These are phyloP conservation scores for Orientallactaga bullata DNA, from an alignment of 2,113 vertebrate species.

Conservation along the genomic window DNA sequence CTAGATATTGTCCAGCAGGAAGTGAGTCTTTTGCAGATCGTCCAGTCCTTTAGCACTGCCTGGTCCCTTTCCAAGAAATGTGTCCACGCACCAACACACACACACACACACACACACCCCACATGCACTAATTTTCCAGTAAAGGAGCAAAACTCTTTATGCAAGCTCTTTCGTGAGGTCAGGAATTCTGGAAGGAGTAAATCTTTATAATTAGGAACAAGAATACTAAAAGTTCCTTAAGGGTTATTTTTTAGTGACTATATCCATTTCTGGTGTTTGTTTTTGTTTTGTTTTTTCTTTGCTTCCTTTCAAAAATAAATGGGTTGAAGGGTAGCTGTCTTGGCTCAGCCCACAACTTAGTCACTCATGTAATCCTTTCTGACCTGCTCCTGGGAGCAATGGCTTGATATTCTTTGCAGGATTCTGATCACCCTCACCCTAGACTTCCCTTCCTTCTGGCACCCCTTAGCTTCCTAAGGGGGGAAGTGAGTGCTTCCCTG, in stretches of 20 bases:
- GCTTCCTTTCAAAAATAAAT: not conserved
- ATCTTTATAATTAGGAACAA: conserved; percentile 83
- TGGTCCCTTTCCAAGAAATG: conserved; percentile 73
- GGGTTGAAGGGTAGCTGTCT: not conserved
- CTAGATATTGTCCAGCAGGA: conserved; percentile 84
- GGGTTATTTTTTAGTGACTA: conserved; percentile 67
- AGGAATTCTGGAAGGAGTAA: conserved; percentile 77
- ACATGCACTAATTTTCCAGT: conserved; percentile 68
- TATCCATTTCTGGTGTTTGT: conserved; percentile 71
- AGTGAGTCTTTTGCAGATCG: conserved; percentile 81
- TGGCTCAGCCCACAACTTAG: conserved; percentile 4
- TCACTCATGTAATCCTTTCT: not conserved
- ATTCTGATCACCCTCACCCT: not conserved
- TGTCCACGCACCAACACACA: conserved; percentile 35
- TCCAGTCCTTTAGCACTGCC: conserved; percentile 77
- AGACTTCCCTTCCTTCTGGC: not conserved
- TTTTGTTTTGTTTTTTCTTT: conserved; percentile 60
- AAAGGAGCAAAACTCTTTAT: conserved; percentile 65
- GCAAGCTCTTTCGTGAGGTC: conserved; percentile 69
- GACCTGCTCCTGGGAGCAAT: not conserved
- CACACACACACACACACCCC: conserved; percentile 24
- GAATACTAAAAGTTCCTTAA: conserved; percentile 56
- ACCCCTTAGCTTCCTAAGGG: conserved; percentile 3
- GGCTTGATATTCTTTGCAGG: not conserved
- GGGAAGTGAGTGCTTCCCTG: not conserved